Evolutionary conservation across 2,888 invertebrate species (phyloP).

Genomic region (Zootermopsis nevadensis): DNA sequence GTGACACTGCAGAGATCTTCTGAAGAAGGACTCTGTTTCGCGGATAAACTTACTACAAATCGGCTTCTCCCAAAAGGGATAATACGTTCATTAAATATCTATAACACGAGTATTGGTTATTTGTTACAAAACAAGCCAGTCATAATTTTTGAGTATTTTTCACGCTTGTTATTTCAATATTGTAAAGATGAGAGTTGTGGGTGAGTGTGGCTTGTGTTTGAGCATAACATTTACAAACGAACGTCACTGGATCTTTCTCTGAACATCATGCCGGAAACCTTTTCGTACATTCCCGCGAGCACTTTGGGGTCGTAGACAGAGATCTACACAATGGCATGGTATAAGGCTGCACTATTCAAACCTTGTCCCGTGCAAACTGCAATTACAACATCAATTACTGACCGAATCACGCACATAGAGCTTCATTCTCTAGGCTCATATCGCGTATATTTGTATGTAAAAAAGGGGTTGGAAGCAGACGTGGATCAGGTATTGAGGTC

Average conservation of each 20-base stretch:
- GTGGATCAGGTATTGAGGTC: not conserved
- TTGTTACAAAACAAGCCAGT: constrained; percentile 11
- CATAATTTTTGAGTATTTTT: not conserved
- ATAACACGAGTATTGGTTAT: too few relatives aligned
- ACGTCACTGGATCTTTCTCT: not conserved
- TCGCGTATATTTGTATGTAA: constrained; percentile 11
- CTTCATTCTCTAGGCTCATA: not conserved
- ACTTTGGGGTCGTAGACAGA: not conserved
- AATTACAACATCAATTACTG: constrained; percentile 37
- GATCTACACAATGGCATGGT: constrained; percentile 3
- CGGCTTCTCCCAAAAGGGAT: too few relatives aligned
- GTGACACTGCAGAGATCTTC: too few relatives aligned
- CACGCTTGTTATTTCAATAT: not conserved
- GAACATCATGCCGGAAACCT: not conserved
- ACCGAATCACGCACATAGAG: constrained; percentile 15
- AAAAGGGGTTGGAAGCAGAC: not conserved
- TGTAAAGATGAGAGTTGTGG: not conserved
- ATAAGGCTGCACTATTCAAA: not conserved
- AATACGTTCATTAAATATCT: too few relatives aligned
- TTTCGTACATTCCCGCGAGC: not conserved
- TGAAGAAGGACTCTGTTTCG: too few relatives aligned
- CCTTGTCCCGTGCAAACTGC: constrained; percentile 23
- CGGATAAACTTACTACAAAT: too few relatives aligned
- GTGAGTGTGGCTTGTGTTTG: not conserved
- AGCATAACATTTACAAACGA: not conserved